Percentiles rank a stretch among this genome's conserved stretches.
These are phyloP conservation scores for Drosophila paulistorum DNA, from an alignment of 1,140 invertebrate genomes.

Conservation along the genomic window DNA sequence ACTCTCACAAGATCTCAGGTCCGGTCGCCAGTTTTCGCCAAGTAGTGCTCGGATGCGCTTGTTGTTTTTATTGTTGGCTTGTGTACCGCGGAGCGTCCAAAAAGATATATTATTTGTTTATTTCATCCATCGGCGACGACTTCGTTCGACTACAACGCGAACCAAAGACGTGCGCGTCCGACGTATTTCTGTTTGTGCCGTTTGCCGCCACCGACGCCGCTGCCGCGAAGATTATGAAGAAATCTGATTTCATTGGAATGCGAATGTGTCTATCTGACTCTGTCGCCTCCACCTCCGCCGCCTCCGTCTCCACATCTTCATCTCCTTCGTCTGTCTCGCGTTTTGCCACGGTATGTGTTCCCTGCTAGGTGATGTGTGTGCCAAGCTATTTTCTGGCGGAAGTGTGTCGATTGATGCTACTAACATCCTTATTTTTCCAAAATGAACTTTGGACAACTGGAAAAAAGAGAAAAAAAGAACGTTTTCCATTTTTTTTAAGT, in stretches of 20 bases:
- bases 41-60: constrained; percentile 59
- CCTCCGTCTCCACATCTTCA: neutral
- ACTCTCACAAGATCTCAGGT: constrained; percentile 43
- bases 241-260: constrained; percentile 79
- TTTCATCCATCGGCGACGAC: constrained; percentile 45
- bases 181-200: neutral
- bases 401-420: constrained; percentile 58
- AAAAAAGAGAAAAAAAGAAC: constrained; percentile 18
- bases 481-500: constrained; percentile 9
- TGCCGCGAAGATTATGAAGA: constrained; percentile 66
- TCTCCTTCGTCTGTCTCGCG: neutral
- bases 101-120: constrained; percentile 61
- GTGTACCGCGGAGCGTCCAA: constrained; percentile 27
- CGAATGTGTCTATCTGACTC: constrained; percentile 63
- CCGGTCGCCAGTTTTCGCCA: constrained; percentile 46
- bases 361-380: constrained; percentile 56
- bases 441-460: constrained; percentile 38
- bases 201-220: constrained; percentile 8
- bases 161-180: neutral
- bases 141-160: constrained; percentile 15
- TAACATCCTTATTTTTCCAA: constrained; percentile 52
- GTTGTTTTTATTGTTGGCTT: constrained; percentile 39
- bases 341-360: constrained; percentile 35
- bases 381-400: constrained; percentile 61
- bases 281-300: constrained; percentile 9